phyloP scores from a whole-genome alignment of 1,140 invertebrate genomes.

The Littorina saxatilis region DNA sequence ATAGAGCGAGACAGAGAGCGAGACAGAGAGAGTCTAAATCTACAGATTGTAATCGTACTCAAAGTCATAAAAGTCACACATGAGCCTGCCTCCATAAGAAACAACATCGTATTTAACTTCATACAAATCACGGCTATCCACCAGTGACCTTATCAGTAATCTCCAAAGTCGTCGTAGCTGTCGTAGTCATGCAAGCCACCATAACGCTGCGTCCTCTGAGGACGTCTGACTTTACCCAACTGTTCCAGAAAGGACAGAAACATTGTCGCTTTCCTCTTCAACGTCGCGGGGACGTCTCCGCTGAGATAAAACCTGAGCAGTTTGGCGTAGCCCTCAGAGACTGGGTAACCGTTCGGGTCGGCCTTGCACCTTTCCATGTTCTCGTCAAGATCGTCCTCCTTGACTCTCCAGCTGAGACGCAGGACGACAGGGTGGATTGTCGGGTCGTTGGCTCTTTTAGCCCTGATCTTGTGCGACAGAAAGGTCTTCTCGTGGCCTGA shows the following conservation, averaged over 20 bases:
- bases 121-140: background rate
- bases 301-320: background rate
- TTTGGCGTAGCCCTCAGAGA: background rate
- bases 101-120: too few relatives aligned
- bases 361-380: background rate
- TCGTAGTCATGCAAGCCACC: background rate
- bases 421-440: background rate
- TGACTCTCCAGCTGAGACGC: background rate
- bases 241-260: background rate
- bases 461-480: background rate
- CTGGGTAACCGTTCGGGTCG: background rate
- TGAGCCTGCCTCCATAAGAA: too few relatives aligned
- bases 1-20: too few relatives aligned
- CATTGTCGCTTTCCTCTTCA: background rate
- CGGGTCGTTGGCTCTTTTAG: background rate
- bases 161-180: background rate
- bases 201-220: background rate
- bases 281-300: background rate
- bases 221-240: background rate
- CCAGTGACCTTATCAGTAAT: background rate
- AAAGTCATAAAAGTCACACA: too few relatives aligned
- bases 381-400: background rate
- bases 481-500: background rate
- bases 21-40: too few relatives aligned
- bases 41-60: too few relatives aligned